A percentile compares a stretch with the other conserved stretches of the same genome.
These are phyloP conservation scores for Clupea harengus DNA, from an alignment of 2,113 vertebrate genomes.

Conservation along the genomic window DNA sequence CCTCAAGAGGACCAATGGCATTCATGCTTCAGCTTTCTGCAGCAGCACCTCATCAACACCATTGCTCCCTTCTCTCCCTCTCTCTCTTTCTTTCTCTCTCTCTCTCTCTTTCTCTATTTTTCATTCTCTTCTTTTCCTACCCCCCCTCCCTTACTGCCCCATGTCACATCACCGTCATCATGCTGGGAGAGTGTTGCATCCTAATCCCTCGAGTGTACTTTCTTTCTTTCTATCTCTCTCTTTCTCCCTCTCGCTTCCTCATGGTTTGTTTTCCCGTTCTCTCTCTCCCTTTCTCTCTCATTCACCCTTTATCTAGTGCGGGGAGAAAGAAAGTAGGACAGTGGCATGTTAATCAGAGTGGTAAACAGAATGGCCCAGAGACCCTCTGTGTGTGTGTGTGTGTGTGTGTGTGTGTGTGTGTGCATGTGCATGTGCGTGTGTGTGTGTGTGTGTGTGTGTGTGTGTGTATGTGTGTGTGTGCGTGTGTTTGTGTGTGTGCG, in stretches of 20 bases:
- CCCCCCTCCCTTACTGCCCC: background rate
- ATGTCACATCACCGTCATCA: background rate
- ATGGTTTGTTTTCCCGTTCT: background rate
- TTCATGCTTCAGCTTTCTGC: background rate
- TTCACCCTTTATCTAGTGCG: background rate
- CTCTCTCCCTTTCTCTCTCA: background rate
- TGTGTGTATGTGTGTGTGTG: background rate
- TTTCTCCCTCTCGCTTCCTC: background rate
- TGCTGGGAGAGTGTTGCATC: background rate
- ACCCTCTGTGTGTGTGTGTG: background rate
- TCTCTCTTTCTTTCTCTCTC: background rate
- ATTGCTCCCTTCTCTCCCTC: background rate
- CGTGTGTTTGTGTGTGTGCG: background rate
- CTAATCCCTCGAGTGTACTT: background rate
- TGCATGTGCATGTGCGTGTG: background rate
- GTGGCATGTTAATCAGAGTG: constrained; percentile 17
- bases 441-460: background rate
- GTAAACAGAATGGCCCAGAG: constrained; percentile 9
- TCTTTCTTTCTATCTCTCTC: background rate
- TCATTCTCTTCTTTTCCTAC: background rate
- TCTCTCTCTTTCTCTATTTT: background rate
- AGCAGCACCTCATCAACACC: background rate
- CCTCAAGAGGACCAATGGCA: background rate
- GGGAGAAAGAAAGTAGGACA: constrained; percentile 1
- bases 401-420: background rate